These are phyloP conservation scores for Eulacestoma nigropectus DNA, from an alignment of 2,113 vertebrate species.

Conservation along the genomic window DNA sequence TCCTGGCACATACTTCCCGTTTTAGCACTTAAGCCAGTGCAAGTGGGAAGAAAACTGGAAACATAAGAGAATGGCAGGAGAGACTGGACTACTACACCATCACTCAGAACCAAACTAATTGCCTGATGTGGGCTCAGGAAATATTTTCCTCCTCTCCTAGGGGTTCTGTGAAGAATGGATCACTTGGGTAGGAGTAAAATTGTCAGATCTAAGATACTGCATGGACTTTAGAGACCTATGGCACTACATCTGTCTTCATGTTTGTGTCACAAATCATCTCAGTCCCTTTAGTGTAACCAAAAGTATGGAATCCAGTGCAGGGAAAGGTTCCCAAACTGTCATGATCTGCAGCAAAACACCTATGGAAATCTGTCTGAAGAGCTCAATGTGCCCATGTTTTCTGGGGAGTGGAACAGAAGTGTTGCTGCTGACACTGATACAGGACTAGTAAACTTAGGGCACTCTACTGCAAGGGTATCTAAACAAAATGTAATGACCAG, in stretches of 20 bases:
- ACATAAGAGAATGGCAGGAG: not conserved
- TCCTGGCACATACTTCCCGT: not conserved
- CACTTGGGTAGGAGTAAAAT: not conserved
- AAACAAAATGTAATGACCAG: not conserved
- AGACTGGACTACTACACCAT: not conserved
- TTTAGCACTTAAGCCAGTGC: not conserved
- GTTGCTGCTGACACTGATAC: not conserved
- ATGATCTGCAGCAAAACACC: not conserved
- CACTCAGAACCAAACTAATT: not conserved
- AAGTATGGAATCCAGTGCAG: not conserved
- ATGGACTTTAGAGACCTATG: not conserved
- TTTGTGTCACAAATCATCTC: not conserved
- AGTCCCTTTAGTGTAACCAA: not conserved
- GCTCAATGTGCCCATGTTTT: not conserved
- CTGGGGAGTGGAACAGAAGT: not conserved
- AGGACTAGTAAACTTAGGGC: not conserved
- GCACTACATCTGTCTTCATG: not conserved
- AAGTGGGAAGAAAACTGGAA: not conserved
- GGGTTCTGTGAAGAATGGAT: not conserved
- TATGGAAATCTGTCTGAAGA: not conserved
- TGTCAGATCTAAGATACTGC: not conserved
- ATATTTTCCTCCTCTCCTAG: not conserved
- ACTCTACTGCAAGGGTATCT: not conserved
- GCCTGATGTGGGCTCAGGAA: not conserved
- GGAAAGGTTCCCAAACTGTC: not conserved